Conservation (phyloP, 1,140 invertebrate genomes). For the Teleogryllus occipitalis region DNA sequence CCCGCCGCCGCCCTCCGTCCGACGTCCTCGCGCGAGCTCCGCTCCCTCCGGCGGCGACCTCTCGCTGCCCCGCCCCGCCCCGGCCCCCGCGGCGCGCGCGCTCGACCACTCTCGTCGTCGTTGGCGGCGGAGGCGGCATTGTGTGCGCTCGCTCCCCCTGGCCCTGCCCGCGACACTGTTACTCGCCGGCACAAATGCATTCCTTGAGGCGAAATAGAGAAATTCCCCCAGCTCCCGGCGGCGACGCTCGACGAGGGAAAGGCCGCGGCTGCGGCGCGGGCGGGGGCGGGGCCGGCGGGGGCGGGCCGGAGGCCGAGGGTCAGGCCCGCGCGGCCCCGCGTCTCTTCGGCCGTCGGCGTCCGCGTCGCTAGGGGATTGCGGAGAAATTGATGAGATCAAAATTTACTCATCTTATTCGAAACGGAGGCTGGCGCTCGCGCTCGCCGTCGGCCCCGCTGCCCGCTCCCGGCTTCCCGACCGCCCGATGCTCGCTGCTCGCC, state of each 20-base stretch:
- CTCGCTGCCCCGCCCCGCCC: no score
- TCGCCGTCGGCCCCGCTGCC: neutral
- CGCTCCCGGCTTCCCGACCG: neutral
- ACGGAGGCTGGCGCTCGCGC: neutral
- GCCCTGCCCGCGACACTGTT: neutral
- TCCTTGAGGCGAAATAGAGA: neutral
- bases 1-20: no score
- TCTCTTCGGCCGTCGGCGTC: no score
- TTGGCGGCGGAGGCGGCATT: neutral
- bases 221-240: neutral
- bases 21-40: neutral
- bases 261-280: no score
- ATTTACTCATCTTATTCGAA: neutral
- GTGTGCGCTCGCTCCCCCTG: neutral
- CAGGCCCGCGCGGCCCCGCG: no score
- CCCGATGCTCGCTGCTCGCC: neutral
- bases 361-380: neutral
- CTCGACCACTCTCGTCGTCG: neutral
- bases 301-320: no score
- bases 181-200: neutral
- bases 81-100: no score
- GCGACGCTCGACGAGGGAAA: neutral
- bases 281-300: no score
- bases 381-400: constrained; percentile 1
- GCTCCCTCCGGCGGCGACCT: neutral